phyloP scores from a whole-genome alignment of 35 echinoderm and acorn worm genomes.

The Chiridota heheva region DNA sequence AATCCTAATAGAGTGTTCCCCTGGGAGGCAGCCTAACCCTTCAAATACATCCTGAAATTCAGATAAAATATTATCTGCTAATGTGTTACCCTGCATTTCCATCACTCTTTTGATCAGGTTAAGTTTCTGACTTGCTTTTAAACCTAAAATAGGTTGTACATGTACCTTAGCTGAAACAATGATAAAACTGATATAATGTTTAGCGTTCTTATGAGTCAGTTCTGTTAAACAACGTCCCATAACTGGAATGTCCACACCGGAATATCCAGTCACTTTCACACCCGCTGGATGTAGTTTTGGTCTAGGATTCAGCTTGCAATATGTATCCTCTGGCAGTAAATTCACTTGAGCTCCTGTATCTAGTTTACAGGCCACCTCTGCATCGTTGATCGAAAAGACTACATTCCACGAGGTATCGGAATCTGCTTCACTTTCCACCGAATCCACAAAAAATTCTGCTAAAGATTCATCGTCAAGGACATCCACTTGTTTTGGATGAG shows the following conservation, averaged over 20 bases:
- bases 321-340: slow-evolving; percentile 22
- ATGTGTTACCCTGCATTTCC: not conserved
- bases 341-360: slow-evolving; percentile 47
- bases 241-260: slow-evolving; percentile 1
- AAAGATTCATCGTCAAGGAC: not conserved
- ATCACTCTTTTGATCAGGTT: slow-evolving; percentile 1
- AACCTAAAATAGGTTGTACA: slow-evolving; percentile 33
- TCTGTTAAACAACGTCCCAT: not conserved
- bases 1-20: slow-evolving; percentile 32
- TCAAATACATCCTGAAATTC: slow-evolving; percentile 49
- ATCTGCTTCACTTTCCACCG: too few relatives aligned
- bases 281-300: not conserved
- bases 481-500: not conserved
- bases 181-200: not conserved
- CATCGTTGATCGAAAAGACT: slow-evolving; percentile 11
- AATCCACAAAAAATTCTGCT: slow-evolving; percentile 17
- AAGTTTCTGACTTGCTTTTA: not conserved
- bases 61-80: not conserved
- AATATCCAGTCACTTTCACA: slow-evolving; percentile 22
- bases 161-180: slow-evolving; percentile 21
- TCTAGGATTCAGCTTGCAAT: not conserved
- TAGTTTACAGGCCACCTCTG: slow-evolving; percentile 32
- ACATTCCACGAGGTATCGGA: slow-evolving; percentile 27
- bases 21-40: slow-evolving; percentile 47
- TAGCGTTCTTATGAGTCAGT: not conserved